Base-by-base conservation (phyloP, 1,140 invertebrate species). In the Sycophila sp. region DNA sequence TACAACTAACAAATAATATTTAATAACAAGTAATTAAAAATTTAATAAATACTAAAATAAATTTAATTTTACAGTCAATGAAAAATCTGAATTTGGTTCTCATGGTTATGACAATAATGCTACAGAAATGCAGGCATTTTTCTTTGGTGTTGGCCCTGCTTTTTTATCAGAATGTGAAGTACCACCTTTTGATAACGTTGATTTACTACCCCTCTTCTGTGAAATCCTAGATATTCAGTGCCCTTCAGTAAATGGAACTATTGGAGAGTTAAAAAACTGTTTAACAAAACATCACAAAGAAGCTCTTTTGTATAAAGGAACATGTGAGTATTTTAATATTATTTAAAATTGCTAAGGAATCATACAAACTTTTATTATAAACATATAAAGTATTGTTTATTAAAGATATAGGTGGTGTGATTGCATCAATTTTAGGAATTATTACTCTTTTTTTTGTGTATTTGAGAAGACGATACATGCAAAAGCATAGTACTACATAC, bases 171-270 rank as follows among this genome's bases (percentile, higher is more conserved):
- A 86, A 28, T 86, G 86, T 65, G 85, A 85, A 75, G 74, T 88
- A 2, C 76, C 87, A 2, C 88, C 88, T 3, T 92, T 93, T 75
- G 78, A 89, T 34, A 91, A 86, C 72, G 85, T 92, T 2, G 91
- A 94, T 78, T 77, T 93, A 32, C 92, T 89, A 77, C 88, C 89
- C 13, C 75, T 94, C n/a, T 90, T 92, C 79, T 91, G 90, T 73
- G 80, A 88, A 74, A 85, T 92, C 36, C 79, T 92, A 4, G 79
- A 89, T 47, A 72, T 92, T 17, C 63, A 80, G 2, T 83, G 84
- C 58, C 82, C 85, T 1, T 72, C 76, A 26, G 87, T 85, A 63
- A 89, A 90, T 78, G 89, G 89, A 7, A 83, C 83, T 65, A 53
- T 87, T 45, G 62, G 75, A 19, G 69, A 81, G 38, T 34, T 86